Evolutionary conservation across 1,140 invertebrate genomes (phyloP), one percentile per base, ranked within the genome.

Genomic region (Bursaphelenchus mucronatus): DNA sequence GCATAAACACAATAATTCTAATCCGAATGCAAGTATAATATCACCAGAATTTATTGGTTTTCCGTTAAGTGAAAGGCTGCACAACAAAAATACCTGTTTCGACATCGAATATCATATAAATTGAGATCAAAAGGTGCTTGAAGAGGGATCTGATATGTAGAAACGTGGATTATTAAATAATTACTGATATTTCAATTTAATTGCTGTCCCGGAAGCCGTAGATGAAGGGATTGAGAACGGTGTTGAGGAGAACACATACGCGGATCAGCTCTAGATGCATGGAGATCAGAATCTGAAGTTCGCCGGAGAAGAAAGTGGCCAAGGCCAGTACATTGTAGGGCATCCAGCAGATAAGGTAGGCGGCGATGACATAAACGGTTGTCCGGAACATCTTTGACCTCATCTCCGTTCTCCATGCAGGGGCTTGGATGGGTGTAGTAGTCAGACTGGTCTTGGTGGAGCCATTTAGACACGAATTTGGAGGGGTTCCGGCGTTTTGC

Each of bases 181-280:
- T 5, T 30, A 3, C 30, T 30, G 30, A 30, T 30, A 30, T 30
- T 30, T 30, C 30, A 30, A 30, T 30, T 30, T 30, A 30, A 30
- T 30, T 30, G 30, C 30, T 30, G 30, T 30, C 30, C 30, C 30
- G 30, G 30, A 30, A 30, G 30, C 30, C 30, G 30, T 74, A 74
- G 57, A 74, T 76, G 30, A 74, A 76, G 9, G 72, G 72, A 61
- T 74, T 74, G 45, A 74, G 66, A 8, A 74, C 52, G 15, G 72
- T 73, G 51, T 74, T 74, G 39, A 74, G 57, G 17, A 76, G 64
- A 15, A 74, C 72, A 56, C 68, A 76, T 10, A 75, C 56, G 0
- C 73, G 39, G 13, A 71, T 44, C 44, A 75, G 46, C 49, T 71
- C 72, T 5, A 76, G 53, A 49, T 74, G 74, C 10, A 61, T 67